phyloP scores from a whole-genome alignment of 2,113 vertebrate genomes.

The Vireo altiloquus region DNA sequence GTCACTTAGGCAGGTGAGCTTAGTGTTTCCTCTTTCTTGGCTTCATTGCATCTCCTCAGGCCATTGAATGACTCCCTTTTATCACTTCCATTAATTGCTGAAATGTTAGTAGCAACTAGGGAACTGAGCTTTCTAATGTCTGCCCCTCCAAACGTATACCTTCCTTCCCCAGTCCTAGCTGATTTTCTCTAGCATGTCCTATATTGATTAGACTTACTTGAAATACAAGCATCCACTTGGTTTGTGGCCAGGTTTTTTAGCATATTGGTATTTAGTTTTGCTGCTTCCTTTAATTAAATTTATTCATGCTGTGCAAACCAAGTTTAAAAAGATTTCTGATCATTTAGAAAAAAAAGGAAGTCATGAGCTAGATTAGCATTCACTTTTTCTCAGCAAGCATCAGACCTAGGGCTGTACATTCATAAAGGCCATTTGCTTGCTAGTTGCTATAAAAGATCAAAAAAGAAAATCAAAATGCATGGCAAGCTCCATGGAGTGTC shows the following conservation, averaged over 20 bases:
- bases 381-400: background rate
- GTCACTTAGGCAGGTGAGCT: background rate
- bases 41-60: background rate
- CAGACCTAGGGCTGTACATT: background rate
- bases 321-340: background rate
- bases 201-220: background rate
- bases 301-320: background rate
- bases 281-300: slow-evolving; percentile 25
- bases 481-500: background rate
- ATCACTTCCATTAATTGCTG: background rate
- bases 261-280: background rate
- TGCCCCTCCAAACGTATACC: background rate
- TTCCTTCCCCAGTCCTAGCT: background rate
- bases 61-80: background rate
- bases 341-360: background rate
- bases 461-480: background rate
- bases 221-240: background rate
- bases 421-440: background rate
- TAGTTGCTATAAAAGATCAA: background rate
- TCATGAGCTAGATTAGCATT: background rate
- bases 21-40: background rate
- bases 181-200: background rate
- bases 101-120: background rate
- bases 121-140: background rate
- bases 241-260: background rate